phyloP scores from a whole-genome alignment of 1,140 invertebrate genomes.

The Drosophila bocqueti region DNA sequence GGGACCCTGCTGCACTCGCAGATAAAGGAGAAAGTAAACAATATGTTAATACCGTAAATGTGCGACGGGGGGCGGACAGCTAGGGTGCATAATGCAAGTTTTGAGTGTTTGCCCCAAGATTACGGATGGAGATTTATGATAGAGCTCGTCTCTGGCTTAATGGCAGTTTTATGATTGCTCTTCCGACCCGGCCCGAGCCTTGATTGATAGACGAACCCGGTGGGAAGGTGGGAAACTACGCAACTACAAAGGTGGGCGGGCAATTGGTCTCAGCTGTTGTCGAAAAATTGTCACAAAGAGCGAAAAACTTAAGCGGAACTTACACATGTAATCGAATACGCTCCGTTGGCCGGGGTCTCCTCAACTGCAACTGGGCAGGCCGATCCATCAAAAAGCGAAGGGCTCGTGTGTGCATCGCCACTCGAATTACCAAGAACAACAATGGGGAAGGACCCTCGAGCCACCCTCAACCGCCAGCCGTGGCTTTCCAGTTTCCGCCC shows the following conservation, averaged over 20 bases:
- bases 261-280: slow-evolving; percentile 77
- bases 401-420: slow-evolving; percentile 46
- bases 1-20: slow-evolving; percentile 23
- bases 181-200: slow-evolving; percentile 16
- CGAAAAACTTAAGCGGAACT: slow-evolving; percentile 69
- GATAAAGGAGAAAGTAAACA: slow-evolving; percentile 64
- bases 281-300: slow-evolving; percentile 70
- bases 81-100: slow-evolving; percentile 29
- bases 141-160: slow-evolving; percentile 58
- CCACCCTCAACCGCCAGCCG: slow-evolving; percentile 26
- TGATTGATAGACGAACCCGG: slow-evolving; percentile 62
- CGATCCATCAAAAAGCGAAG: slow-evolving; percentile 70
- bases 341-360: neutral
- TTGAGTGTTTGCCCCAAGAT: slow-evolving; percentile 52
- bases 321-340: slow-evolving; percentile 79
- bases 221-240: slow-evolving; percentile 24
- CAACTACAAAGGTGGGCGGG: slow-evolving; percentile 8
- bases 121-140: slow-evolving; percentile 71
- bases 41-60: slow-evolving; percentile 67
- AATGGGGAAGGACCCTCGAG: slow-evolving; percentile 29
- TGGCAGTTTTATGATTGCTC: slow-evolving; percentile 77
- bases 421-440: slow-evolving; percentile 72
- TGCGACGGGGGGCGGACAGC: slow-evolving; percentile 10
- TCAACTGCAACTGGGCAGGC: slow-evolving; percentile 62
- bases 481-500: slow-evolving; percentile 15